These are phyloP conservation scores for Lamellibrachia luymesi DNA, from an alignment of 1,140 invertebrate genomes.

Conservation along the genomic window DNA sequence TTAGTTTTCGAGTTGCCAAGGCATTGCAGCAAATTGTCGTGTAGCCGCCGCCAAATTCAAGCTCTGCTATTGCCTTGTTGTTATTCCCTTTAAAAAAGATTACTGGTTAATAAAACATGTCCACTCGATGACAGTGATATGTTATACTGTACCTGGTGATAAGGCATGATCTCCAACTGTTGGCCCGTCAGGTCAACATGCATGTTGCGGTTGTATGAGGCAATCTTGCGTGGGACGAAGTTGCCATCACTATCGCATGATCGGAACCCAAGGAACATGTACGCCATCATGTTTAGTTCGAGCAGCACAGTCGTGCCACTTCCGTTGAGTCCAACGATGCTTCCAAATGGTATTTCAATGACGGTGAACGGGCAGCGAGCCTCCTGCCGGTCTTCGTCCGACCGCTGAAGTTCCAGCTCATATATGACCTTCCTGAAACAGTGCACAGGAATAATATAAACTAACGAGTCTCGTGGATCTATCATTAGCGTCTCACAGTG, in stretches of 20 bases:
- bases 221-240: neutral
- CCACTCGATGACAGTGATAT: too few species aligned
- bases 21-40: too few species aligned
- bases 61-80: too few species aligned
- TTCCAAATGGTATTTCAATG: conserved; percentile 1
- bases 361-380: neutral
- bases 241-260: neutral
- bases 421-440: neutral
- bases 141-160: neutral
- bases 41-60: too few species aligned
- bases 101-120: too few species aligned
- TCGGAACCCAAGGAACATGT: neutral
- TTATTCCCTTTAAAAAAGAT: too few species aligned
- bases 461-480: neutral
- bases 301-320: neutral
- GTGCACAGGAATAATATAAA: neutral
- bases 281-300: neutral
- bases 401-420: neutral
- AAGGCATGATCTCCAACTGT: neutral
- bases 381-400: neutral
- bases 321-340: neutral
- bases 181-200: neutral
- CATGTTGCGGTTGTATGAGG: neutral
- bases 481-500: too few species aligned
- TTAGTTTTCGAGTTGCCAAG: too few species aligned